Base-by-base conservation (phyloP, 2,888 invertebrate genomes). In the Cetonia aurata region DNA sequence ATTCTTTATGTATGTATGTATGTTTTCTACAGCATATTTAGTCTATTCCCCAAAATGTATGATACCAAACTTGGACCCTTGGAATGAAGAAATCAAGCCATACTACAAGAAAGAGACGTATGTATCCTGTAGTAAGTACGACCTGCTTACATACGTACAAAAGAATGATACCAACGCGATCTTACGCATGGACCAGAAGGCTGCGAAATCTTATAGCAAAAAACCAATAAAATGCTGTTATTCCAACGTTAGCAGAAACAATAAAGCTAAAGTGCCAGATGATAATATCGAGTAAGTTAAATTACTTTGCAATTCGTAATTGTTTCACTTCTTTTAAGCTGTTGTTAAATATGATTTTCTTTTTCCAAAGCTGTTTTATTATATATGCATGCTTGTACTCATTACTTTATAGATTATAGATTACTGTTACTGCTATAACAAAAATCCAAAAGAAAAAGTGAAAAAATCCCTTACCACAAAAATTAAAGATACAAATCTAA, bases 21-120 rank as follows among this genome's bases (percentile, higher is more conserved):
- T 12, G 46, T 65, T 57, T 13, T 13, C 46, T 56, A 37, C 67
- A 48, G 85, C 86, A 3, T 89, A 86, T 76, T 79, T 89, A 69
- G 86, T 89, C 2, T 87, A 88, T 85, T 91, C 87, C 78, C 85
- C 88, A 46, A 87, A 86, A 78, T 92, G 92, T 77, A 87, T 87
- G 78, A 91, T 92, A 79, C 86, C 88, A 13, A 88, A 90, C 72
- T 76, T 89, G 70, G 87, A 90, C 79, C 87, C 90, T 4, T 88
- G 89, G 74, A 88, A 89, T 70, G 77, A 79, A 6, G 87, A 88
- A 72, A 86, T 88, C 12, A 86, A 85, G 80, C 82, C 85, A 71
- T 87, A 87, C 73, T 87, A 89, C 71, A 85, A 85, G 52, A 85
- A 86, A 25, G 83, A 86, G 70, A 85, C 86, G 70, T 89, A 88